These are phyloP conservation scores for Antrozous pallidus DNA, from an alignment of 2,797 vertebrate genomes.

Conservation along the genomic window DNA sequence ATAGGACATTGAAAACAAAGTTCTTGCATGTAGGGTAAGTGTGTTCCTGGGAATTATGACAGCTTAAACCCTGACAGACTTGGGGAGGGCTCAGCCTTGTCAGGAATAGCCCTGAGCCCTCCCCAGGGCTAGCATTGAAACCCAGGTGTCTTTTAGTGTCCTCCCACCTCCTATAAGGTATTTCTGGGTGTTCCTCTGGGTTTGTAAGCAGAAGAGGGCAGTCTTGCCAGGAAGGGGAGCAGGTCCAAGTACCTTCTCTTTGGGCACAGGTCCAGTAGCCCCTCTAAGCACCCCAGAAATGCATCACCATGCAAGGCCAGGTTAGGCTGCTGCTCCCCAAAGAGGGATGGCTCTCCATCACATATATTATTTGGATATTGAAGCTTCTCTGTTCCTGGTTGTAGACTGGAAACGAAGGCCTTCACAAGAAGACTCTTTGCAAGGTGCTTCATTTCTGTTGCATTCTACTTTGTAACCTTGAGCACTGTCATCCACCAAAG, in stretches of 20 bases:
- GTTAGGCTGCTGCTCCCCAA: not conserved
- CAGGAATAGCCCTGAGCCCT: not conserved
- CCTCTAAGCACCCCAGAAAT: not conserved
- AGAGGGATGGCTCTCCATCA: not conserved
- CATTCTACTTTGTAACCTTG: not conserved
- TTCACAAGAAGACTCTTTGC: not conserved
- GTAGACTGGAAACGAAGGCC: not conserved
- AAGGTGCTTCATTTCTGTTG: rapidly evolving
- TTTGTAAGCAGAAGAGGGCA: not conserved
- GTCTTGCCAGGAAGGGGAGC: not conserved
- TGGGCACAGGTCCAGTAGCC: not conserved
- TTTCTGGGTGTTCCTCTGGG: not conserved
- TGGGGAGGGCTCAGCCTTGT: not conserved
- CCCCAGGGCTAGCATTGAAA: not conserved
- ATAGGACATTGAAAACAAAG: not conserved
- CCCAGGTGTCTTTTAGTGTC: not conserved
- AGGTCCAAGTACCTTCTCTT: not conserved
- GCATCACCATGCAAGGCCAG: not conserved
- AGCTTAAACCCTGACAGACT: not conserved
- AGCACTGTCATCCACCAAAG: rapidly evolving
- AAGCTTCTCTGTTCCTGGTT: not conserved
- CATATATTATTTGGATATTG: not conserved
- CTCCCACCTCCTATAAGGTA: not conserved
- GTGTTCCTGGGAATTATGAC: not conserved
- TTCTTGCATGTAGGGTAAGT: not conserved